Percentiles rank a stretch among this genome's conserved stretches.
Evolutionary conservation across 1,140 invertebrate genomes (phyloP).

Genomic region (Chlorops oryzae): DNA sequence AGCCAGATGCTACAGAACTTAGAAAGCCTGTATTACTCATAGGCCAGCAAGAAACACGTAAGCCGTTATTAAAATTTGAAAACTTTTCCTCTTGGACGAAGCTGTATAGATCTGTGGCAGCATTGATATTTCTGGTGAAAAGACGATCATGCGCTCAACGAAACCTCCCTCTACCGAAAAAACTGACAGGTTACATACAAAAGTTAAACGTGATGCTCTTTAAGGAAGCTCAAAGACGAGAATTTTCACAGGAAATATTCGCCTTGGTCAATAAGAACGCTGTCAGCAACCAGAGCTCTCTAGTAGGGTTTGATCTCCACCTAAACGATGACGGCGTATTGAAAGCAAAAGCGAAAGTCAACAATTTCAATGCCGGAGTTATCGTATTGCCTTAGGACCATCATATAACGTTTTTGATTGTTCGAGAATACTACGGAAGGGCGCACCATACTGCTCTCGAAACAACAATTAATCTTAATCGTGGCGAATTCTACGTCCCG

Average conservation of each 20-base stretch:
- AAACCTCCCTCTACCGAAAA: no score
- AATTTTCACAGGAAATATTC: not conserved
- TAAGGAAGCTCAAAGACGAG: not conserved
- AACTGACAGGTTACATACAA: no score
- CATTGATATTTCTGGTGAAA: no score
- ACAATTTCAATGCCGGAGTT: not conserved
- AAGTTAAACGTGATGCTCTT: not conserved
- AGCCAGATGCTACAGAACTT: no score
- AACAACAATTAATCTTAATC: not conserved
- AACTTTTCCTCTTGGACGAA: no score
- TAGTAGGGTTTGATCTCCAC: not conserved
- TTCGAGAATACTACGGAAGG: no score
- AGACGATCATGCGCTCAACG: no score
- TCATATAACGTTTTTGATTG: conserved; percentile 1
- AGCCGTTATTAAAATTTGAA: no score
- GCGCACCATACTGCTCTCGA: no score
- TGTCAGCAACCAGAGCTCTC: not conserved
- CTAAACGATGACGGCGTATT: not conserved
- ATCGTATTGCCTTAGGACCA: not conserved
- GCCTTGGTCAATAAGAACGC: not conserved
- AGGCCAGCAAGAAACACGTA: no score
- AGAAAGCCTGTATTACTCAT: no score
- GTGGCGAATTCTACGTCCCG: not conserved
- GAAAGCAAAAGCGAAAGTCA: not conserved
- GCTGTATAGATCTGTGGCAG: no score